These are phyloP conservation scores for Lepidurus apus DNA, from an alignment of 1,140 invertebrate species.

Conservation along the genomic window DNA sequence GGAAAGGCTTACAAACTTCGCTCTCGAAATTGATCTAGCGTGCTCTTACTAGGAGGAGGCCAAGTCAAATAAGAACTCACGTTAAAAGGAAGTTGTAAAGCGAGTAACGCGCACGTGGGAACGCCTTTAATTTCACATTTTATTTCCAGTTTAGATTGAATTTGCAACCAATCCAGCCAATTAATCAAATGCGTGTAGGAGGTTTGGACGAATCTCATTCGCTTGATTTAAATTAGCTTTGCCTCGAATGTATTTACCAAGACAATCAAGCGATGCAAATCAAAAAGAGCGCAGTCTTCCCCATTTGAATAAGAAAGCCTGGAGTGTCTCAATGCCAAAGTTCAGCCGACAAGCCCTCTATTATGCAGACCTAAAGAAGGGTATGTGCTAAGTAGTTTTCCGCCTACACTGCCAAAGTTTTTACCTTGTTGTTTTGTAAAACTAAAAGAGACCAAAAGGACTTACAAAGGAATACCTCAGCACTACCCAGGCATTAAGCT, in stretches of 20 bases:
- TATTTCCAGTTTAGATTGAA: no score
- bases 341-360: background rate
- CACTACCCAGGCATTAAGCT: background rate
- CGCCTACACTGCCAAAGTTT: no score
- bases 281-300: background rate
- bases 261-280: background rate
- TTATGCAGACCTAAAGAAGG: background rate
- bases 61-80: background rate
- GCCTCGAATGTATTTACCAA: background rate
- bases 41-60: background rate
- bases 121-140: no score
- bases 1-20: background rate
- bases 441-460: no score
- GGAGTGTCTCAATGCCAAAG: background rate
- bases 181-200: no score
- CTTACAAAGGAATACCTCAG: background rate
- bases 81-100: background rate
- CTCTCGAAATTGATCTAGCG: background rate
- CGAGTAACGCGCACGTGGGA: no score
- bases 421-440: no score
- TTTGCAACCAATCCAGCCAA: no score
- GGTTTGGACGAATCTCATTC: no score
- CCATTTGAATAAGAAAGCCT: background rate
- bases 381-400: no score
- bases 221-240: no score